Evolutionary conservation across 2,797 vertebrate genomes (phyloP), one percentile per base, ranked within the genome.

Genomic region (Nasua narica): DNA sequence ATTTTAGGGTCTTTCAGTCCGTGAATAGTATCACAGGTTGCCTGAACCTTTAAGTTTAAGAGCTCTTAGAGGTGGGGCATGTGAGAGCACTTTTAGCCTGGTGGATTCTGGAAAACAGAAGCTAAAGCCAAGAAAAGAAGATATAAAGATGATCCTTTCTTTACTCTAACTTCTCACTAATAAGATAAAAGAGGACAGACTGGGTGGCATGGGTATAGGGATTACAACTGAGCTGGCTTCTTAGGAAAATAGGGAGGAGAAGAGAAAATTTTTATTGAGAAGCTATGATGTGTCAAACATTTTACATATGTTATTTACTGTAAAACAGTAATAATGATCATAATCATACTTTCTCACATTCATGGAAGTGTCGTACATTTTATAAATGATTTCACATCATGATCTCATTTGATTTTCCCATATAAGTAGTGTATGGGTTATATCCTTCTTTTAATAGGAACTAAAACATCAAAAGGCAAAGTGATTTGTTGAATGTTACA

Each of bases 331-430:
- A 48, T 67, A 86, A 87, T n/a, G 9, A 76, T 89, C 54, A 67
- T n/a, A 46, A 58, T 46, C 69, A 65, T 65, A 32, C 46, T 23
- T 58, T 85, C 9, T 87, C 48, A 76, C 10, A 56, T 58, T 60
- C 35, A 52, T 60, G n/a, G 40, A 87, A 76, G 56, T 84, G 32
- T 72, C 79, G 32, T 72, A 43, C 12, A 56, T 90, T 83, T 46
- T 18, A 86, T n/a, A 62, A 89, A 89, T 91, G 27, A 91, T 70
- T 82, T 95, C n/a, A 62, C 35, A 40, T 86, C n/a, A 56, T 85
- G 37, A 56, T 94, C 37, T 94, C 50, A 77, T 48, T 67, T 93
- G 35, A 35, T 84, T 79, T 95, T 79, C 50, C 72, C 29, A 95
- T 67, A 29, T 91, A 37, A 67, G 15, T 52, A 40, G 3, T 85